Conservation (phyloP, 2,888 invertebrate species). For the Lasiommata megera region DNA sequence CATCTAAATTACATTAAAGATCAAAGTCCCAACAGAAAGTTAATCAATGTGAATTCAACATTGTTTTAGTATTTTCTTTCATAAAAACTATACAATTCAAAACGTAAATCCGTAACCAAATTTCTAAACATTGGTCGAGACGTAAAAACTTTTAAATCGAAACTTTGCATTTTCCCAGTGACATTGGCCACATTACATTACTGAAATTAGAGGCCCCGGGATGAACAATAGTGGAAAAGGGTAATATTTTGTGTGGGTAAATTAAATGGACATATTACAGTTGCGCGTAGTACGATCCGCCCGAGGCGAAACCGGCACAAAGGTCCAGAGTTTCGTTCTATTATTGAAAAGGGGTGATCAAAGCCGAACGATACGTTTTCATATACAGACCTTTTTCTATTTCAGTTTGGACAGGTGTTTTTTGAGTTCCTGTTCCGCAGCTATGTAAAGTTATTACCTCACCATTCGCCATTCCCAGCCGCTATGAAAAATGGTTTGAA, state of each 20-base stretch:
- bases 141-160: conserved; percentile 18
- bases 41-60: not conserved
- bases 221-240: conserved; percentile 49
- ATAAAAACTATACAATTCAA: not conserved
- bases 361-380: conserved; percentile 69
- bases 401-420: conserved; percentile 64
- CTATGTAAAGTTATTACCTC: conserved; percentile 51
- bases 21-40: not conserved
- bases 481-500: conserved; percentile 36
- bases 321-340: conserved; percentile 58
- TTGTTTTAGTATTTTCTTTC: no score
- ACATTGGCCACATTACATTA: conserved; percentile 37
- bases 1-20: no score
- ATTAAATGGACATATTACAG: conserved; percentile 71
- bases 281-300: conserved; percentile 40
- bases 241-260: conserved; percentile 46
- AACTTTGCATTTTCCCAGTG: conserved; percentile 19
- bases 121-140: not conserved
- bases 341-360: conserved; percentile 79
- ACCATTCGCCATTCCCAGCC: conserved; percentile 35
- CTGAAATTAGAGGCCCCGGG: conserved; percentile 42
- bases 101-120: conserved; percentile 3
- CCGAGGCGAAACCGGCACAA: conserved; percentile 56
- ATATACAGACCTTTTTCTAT: conserved; percentile 61
- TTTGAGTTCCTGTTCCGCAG: conserved; percentile 47